These are phyloP conservation scores for Ginglymostoma cirratum DNA, from an alignment of 2,113 vertebrate genomes.

Conservation along the genomic window DNA sequence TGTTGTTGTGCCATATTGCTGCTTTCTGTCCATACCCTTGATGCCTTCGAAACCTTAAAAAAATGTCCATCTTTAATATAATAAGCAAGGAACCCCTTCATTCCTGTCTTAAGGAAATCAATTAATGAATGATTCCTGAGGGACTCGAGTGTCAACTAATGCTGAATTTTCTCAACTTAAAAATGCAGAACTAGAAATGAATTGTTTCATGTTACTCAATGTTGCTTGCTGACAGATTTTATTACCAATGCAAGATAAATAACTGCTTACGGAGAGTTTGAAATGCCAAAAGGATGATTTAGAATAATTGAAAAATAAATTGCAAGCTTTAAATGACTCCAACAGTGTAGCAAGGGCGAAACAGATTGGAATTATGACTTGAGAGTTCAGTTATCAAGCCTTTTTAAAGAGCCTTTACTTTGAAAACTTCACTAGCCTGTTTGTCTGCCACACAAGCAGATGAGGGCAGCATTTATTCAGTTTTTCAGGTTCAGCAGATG, in stretches of 20 bases:
- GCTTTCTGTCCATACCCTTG: too few relatives aligned
- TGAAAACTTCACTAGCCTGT: neutral
- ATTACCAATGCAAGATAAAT: neutral
- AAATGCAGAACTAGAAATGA: neutral
- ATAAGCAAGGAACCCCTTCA: neutral
- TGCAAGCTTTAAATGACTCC: neutral
- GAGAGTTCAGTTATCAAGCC: neutral
- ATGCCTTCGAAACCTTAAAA: too few relatives aligned
- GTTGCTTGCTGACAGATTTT: neutral
- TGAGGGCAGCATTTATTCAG: slow-evolving; percentile 26
- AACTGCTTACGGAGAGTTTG: neutral
- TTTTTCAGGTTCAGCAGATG: neutral
- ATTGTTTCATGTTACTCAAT: neutral
- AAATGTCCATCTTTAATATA: too few relatives aligned
- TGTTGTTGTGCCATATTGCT: too few relatives aligned
- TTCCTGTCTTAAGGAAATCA: neutral
- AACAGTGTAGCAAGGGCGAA: neutral
- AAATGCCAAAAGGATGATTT: neutral
- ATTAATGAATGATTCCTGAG: neutral
- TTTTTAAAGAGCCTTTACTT: neutral
- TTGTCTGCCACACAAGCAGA: neutral
- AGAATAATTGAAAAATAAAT: neutral
- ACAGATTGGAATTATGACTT: neutral
- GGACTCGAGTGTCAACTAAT: neutral
- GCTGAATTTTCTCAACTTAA: neutral